Evolutionary conservation across 2,797 vertebrate genomes (phyloP), one percentile per base, ranked within the genome.

Genomic region (Limosa lapponica): DNA sequence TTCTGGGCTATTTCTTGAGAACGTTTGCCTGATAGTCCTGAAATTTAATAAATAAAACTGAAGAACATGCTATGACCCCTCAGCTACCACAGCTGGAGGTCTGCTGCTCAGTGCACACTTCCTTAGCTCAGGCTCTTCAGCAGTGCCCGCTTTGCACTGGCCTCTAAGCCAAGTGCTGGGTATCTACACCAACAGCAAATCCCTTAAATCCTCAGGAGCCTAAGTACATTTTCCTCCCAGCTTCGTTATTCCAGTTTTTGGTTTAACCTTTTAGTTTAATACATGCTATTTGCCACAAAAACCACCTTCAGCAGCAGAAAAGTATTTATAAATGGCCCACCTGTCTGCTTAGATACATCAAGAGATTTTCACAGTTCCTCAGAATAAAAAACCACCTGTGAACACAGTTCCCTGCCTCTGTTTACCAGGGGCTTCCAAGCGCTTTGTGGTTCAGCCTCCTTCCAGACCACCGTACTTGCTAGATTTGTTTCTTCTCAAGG

Each of bases 401-500:
- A 72, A 48, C 0, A 3, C 17, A 55, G 11, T 28, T 78, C 24
- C 12, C 62, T 36, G 32, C 30, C n/a, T 77, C 34, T 43, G 4
- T 6, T 70, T 23, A 23, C 39, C 14, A 11, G 22, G 9, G 13
- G 4, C 24, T 88, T 66, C 73, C 0, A 0, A 37, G 20, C 24
- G 8, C 13, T 58, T 36, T 62, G 49, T 71, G 10, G 15, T 51
- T 80, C 66, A 79, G 10, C 5, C 3, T 36, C 16, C 12, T 57
- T 81, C 71, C 46, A 61, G 64, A 43, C 16, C 14, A 11, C 32
- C 13, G 14, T 28, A 12, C 66, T 89, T 28, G 39, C 73, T 55
- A 64, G 43, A 34, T 34, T 66, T 58, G 5, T 43, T 83, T 84
- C 34, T 87, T 58, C 59, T 46, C 12, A 37, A 70, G 36, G 44